phyloP scores from a whole-genome alignment of 2,888 invertebrate genomes.

The Macrosiphum euphorbiae region DNA sequence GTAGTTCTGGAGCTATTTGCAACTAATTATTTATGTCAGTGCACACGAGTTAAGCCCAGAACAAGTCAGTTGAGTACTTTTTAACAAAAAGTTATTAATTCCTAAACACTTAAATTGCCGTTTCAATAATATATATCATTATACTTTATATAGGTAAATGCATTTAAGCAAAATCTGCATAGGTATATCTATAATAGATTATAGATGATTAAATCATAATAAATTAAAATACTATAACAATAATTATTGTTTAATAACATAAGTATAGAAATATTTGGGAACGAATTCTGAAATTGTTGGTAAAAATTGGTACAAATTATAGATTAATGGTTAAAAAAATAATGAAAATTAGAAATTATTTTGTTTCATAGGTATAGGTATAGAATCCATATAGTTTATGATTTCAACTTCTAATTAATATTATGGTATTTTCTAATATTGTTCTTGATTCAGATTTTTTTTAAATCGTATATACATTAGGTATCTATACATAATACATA shows the following conservation, averaged over 20 bases:
- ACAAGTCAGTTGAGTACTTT: background rate
- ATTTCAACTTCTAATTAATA: no score
- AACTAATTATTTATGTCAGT: background rate
- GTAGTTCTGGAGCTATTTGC: background rate
- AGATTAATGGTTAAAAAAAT: no score
- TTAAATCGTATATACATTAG: background rate
- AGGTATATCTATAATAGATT: background rate
- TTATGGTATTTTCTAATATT: background rate
- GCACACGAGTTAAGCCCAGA: background rate
- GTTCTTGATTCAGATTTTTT: background rate
- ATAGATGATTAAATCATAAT: background rate
- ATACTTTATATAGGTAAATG: background rate
- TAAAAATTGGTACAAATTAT: no score
- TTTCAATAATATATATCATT: background rate
- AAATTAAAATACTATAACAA: background rate
- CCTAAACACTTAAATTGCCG: background rate
- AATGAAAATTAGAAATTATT: no score
- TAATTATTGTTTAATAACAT: background rate
- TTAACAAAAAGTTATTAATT: background rate
- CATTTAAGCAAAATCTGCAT: background rate
- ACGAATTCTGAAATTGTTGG: no score
- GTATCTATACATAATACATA: background rate
- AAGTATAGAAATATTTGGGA: no score
- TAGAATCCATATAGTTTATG: no score
- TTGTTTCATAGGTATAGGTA: no score